These are phyloP conservation scores for Acanthurus leucopareius DNA, from an alignment of 2,797 vertebrate genomes.

Conservation along the genomic window DNA sequence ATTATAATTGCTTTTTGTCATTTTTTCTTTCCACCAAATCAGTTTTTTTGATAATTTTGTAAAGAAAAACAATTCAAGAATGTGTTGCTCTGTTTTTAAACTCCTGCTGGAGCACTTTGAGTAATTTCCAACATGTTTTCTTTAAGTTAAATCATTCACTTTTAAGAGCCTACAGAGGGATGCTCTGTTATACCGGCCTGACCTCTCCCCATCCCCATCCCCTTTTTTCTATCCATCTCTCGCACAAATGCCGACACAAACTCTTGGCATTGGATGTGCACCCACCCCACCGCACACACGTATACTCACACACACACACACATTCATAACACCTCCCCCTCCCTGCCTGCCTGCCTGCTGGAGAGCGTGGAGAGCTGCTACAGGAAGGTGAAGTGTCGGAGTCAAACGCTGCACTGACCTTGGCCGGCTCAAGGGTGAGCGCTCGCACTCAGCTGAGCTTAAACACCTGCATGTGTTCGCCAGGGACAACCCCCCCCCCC, in stretches of 20 bases:
- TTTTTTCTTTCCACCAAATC: background rate
- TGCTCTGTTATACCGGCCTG: constrained; percentile 22
- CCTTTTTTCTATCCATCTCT: background rate
- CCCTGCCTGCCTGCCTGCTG: constrained; percentile 15
- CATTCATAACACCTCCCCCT: background rate
- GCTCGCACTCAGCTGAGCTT: constrained; percentile 52
- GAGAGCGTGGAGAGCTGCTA: constrained; percentile 42
- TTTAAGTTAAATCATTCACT: background rate
- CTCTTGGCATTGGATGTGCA: constrained; percentile 3
- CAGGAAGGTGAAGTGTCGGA: constrained; percentile 68
- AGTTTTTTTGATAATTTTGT: background rate
- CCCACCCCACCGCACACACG: background rate
- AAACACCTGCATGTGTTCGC: constrained; percentile 49
- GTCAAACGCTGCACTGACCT: constrained; percentile 67
- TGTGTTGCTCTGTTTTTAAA: background rate
- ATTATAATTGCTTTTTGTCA: constrained; percentile 2
- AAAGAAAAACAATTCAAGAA: background rate
- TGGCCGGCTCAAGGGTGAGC: constrained; percentile 62
- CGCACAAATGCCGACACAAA: constrained; percentile 16
- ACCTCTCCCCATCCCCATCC: constrained; percentile 28
- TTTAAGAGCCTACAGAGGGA: constrained; percentile 24
- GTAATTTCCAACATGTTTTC: constrained; percentile 17
- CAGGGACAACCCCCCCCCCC: constrained; percentile 36
- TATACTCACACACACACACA: too few relatives aligned
- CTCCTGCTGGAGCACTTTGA: background rate